Base-by-base conservation (phyloP, 2,797 vertebrate species). In the Megaceryle alcyon region DNA sequence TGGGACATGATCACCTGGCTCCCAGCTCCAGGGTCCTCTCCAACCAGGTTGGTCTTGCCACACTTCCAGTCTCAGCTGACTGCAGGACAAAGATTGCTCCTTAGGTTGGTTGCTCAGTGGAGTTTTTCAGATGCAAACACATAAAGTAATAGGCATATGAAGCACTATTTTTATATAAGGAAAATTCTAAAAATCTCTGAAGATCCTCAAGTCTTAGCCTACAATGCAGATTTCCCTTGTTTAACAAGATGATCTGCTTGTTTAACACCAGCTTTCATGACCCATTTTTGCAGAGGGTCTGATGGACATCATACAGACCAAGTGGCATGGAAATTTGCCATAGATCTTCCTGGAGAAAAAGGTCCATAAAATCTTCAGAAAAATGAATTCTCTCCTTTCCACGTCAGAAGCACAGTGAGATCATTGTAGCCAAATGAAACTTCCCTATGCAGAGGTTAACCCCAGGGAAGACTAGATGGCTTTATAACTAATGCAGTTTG, bases 81-180 rank as follows among this genome's bases (percentile, higher is more conserved):
- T 25, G 17, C 29, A 29, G 53, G 41, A 11, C 49, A 41, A 22
- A 57, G 44, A 9, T 8, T 46, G 26, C 35, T 44, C 28, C 57
- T 80, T n/a, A 26, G 37, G 16, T 3, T 25, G 43, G 22, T 11
- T 1, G 0, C 44, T 80, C 12, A 7, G 13, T 11, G n/a, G 7
- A 23, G 15, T 2, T 56, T 44, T 23, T 56, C 65, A 28, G 68
- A 19, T 61, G 61, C 23, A 31, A 5, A 31, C 51, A 10, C n/a
- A 10, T 41, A 3, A 59, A 51, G 14, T 41, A 46, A 66, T 3
- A 14, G 35, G 14, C 14, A 5, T 56, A 19, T 77, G 33, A 26
- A 59, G 4, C 43, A 37, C 2, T 11, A 10, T 14, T 64, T 56
- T 17, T 23, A 3, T 5, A 19, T 7, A 14, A n/a, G 20, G 8